phyloP scores from a whole-genome alignment of 1,140 invertebrate species.

The Heliconius eleuchia region DNA sequence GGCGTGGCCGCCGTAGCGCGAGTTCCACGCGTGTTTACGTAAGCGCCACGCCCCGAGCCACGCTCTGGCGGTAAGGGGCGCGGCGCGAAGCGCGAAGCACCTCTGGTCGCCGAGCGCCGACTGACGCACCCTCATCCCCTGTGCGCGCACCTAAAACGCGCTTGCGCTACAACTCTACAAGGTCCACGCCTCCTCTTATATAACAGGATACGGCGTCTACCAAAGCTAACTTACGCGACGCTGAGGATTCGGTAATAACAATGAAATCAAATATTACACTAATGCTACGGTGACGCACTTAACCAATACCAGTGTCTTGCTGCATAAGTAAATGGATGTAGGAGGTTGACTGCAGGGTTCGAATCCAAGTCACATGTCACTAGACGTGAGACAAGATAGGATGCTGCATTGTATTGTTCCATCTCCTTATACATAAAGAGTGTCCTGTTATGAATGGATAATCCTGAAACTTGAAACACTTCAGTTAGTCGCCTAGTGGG shows the following conservation, averaged over 20 bases:
- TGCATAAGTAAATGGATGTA: background rate
- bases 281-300: background rate
- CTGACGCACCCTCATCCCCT: slow-evolving; percentile 68
- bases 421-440: no score
- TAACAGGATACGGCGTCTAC: slow-evolving; percentile 55
- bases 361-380: no score
- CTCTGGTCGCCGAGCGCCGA: slow-evolving; percentile 77
- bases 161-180: slow-evolving; percentile 55
- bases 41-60: slow-evolving; percentile 80
- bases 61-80: slow-evolving; percentile 75
- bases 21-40: slow-evolving; percentile 77
- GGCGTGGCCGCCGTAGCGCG: slow-evolving; percentile 62
- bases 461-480: no score
- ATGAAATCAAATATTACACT: background rate
- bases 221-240: slow-evolving; percentile 44
- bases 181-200: slow-evolving; percentile 67
- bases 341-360: background rate
- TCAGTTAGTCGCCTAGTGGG: no score
- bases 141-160: slow-evolving; percentile 49
- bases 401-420: no score
- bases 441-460: no score
- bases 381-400: no score
- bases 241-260: slow-evolving; percentile 11
- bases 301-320: background rate
- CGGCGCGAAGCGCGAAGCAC: slow-evolving; percentile 74